Conservation (phyloP, 2,888 invertebrate genomes). For the Craniophora ligustri region DNA sequence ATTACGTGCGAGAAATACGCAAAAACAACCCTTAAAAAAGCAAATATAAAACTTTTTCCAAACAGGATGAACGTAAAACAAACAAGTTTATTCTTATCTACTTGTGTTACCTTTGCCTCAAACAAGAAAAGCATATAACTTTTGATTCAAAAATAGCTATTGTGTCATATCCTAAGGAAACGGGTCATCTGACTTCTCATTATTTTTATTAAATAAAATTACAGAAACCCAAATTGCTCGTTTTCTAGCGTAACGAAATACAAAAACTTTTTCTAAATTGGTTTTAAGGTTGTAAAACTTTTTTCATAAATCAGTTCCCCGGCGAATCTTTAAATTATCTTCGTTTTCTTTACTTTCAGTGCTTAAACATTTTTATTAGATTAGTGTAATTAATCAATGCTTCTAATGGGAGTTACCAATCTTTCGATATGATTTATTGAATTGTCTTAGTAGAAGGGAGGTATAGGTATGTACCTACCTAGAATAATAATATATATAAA, state of each 20-base stretch:
- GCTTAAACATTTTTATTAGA: constrained; percentile 19
- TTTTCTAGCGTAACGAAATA: constrained; percentile 66
- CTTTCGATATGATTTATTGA: background rate
- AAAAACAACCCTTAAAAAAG: constrained; percentile 39
- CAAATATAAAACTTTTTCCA: constrained; percentile 47
- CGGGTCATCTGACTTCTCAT: constrained; percentile 35
- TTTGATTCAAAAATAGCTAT: constrained; percentile 35
- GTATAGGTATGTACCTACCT: no score
- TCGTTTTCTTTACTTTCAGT: constrained; percentile 59
- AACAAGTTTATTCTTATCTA: constrained; percentile 39
- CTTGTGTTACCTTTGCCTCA: constrained; percentile 18
- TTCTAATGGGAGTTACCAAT: background rate
- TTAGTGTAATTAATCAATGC: constrained; percentile 29
- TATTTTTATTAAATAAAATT: constrained; percentile 55
- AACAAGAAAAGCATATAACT: constrained; percentile 31
- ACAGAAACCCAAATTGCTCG: constrained; percentile 63
- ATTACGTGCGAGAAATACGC: constrained; percentile 50
- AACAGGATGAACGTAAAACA: constrained; percentile 39
- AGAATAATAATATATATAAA: no score
- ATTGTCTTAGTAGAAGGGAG: background rate
- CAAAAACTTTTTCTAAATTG: constrained; percentile 75
- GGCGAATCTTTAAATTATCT: constrained; percentile 68
- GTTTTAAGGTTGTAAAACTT: constrained; percentile 75
- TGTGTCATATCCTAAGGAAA: constrained; percentile 16
- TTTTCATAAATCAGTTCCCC: constrained; percentile 76